Evolutionary conservation across 92 coral and sea anemone genomes (phyloP).

Genomic region (Phymanthus crucifer): DNA sequence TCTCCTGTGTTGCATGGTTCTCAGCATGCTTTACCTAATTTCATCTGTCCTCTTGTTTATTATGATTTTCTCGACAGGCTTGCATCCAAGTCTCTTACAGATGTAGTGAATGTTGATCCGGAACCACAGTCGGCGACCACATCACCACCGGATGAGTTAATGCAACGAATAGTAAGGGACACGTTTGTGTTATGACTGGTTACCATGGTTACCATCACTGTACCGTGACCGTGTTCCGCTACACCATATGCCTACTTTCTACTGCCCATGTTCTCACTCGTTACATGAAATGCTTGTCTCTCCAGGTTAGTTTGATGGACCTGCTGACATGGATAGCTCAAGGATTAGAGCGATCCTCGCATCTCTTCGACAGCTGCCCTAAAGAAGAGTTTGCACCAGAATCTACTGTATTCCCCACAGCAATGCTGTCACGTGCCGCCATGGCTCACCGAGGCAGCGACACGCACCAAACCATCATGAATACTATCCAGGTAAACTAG

Average conservation of each 20-base stretch:
- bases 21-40: background rate
- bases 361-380: slow-evolving; percentile 64
- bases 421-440: slow-evolving; percentile 56
- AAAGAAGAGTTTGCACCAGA: slow-evolving; percentile 34
- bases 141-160: slow-evolving; percentile 72
- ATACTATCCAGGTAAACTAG: slow-evolving; percentile 42
- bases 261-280: background rate
- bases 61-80: slow-evolving; percentile 22
- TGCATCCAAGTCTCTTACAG: slow-evolving; percentile 16
- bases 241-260: too few relatives aligned
- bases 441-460: slow-evolving; percentile 26
- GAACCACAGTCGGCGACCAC: slow-evolving; percentile 20
- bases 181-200: too few relatives aligned
- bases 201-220: background rate
- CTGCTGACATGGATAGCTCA: slow-evolving; percentile 45
- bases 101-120: background rate
- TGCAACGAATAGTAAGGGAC: slow-evolving; percentile 59
- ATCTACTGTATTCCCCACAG: slow-evolving; percentile 55
- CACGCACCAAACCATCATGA: slow-evolving; percentile 15
- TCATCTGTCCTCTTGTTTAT: background rate
- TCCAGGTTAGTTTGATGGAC: slow-evolving; percentile 45
- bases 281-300: background rate
- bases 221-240: too few relatives aligned
- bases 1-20: background rate
- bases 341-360: slow-evolving; percentile 36